A percentile compares a stretch with the other conserved stretches of the same genome.
Conservation (phyloP, 2,888 invertebrate genomes). For the Coenonympha glycerion region DNA sequence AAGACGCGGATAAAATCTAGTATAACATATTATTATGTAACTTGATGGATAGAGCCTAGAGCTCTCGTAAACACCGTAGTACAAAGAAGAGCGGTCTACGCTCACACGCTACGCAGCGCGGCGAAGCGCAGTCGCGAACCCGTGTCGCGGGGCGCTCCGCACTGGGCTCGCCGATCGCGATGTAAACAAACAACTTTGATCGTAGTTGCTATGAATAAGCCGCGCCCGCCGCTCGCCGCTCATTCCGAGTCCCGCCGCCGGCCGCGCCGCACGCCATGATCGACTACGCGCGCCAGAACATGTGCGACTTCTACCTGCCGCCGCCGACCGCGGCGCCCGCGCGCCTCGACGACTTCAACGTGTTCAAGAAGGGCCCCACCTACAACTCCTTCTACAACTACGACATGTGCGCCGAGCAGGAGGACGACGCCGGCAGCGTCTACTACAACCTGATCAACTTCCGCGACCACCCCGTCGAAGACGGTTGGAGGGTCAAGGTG, state of each 20-base stretch:
- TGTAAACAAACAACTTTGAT: slow-evolving; percentile 53
- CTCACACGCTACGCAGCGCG: background rate
- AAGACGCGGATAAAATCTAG: no score
- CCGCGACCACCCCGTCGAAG: slow-evolving; percentile 46
- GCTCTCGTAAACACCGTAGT: slow-evolving; percentile 24
- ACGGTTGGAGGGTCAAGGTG: slow-evolving; percentile 73
- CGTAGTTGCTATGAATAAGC: slow-evolving; percentile 45
- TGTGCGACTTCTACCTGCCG: slow-evolving; percentile 60
- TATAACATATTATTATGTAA: no score
- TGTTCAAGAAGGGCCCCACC: slow-evolving; percentile 58
- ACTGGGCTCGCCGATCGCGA: slow-evolving; percentile 25
- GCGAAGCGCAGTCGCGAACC: slow-evolving; percentile 22
- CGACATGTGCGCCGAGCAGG: slow-evolving; percentile 58
- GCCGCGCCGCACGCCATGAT: slow-evolving; percentile 63
- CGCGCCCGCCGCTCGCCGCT: slow-evolving; percentile 36
- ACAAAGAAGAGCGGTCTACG: slow-evolving; percentile 16
- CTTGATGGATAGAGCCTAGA: no score
- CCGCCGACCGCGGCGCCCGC: slow-evolving; percentile 54
- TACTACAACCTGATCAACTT: slow-evolving; percentile 63
- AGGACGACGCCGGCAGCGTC: slow-evolving; percentile 53
- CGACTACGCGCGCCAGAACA: slow-evolving; percentile 67
- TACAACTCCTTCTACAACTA: slow-evolving; percentile 61
- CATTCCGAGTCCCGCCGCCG: slow-evolving; percentile 41
- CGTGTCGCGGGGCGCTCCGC: slow-evolving; percentile 15
- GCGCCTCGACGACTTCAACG: slow-evolving; percentile 68